Percentiles rank a stretch among this genome's conserved stretches.
Conservation (phyloP, 2,888 invertebrate species). For the Atethmia centrago region DNA sequence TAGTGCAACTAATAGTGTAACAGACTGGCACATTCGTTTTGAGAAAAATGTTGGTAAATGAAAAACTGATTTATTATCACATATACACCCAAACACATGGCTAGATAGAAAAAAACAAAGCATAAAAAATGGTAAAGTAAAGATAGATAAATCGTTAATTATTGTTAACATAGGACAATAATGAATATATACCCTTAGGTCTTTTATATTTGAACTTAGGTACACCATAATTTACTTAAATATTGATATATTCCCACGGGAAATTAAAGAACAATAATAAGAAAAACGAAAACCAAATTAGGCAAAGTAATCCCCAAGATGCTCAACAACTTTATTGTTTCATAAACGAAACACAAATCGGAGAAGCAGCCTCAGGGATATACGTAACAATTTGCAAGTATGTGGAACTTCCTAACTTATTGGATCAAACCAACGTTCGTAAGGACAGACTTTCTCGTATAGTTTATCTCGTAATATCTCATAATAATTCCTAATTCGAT, state of each 20-base stretch:
- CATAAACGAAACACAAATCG: constrained; percentile 62
- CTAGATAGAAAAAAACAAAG: background rate
- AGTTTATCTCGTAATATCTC: constrained; percentile 68
- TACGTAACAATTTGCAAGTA: constrained; percentile 64
- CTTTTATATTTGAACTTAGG: background rate
- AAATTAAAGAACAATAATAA: constrained; percentile 58
- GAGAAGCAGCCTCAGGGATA: constrained; percentile 50
- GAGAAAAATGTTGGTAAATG: background rate
- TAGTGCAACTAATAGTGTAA: background rate
- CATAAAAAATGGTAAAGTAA: no score
- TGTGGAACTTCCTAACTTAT: constrained; percentile 65
- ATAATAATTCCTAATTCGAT: constrained; percentile 70
- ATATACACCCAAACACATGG: background rate
- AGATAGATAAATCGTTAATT: background rate
- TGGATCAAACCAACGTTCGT: constrained; percentile 64
- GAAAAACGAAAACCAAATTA: constrained; percentile 58
- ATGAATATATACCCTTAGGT: background rate
- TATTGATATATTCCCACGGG: constrained; percentile 26
- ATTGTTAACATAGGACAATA: background rate
- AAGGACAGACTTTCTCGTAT: constrained; percentile 64
- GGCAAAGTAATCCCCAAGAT: constrained; percentile 46
- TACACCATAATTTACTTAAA: constrained; percentile 1
- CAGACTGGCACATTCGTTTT: constrained; percentile 3
- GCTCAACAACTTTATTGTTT: constrained; percentile 58
- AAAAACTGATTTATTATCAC: background rate